These are phyloP conservation scores for Cephus sareptanus DNA, from an alignment of 2,888 invertebrate genomes.

Conservation along the genomic window DNA sequence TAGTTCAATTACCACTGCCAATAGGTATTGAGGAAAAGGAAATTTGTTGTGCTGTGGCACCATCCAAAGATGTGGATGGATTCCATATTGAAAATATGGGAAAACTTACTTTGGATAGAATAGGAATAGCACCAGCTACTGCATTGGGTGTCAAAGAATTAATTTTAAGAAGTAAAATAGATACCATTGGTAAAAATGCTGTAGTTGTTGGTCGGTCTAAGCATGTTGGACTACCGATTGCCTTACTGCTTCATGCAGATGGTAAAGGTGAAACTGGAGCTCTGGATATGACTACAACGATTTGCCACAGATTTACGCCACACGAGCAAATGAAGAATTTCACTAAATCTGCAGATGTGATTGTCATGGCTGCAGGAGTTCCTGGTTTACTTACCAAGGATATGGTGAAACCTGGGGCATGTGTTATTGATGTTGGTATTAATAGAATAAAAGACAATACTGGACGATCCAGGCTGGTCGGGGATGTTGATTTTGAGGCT, in stretches of 20 bases:
- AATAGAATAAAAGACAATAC: constrained; percentile 74
- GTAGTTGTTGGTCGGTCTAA: constrained; percentile 92
- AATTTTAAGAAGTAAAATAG: constrained; percentile 71
- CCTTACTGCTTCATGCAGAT: constrained; percentile 85
- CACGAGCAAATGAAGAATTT: constrained; percentile 77
- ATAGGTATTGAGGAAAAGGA: constrained; percentile 78
- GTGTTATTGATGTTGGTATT: constrained; percentile 90
- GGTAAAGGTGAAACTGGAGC: constrained; percentile 75
- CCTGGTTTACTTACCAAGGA: constrained; percentile 81
- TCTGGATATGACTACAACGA: constrained; percentile 88
- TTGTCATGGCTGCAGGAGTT: constrained; percentile 80
- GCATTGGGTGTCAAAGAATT: constrained; percentile 63
- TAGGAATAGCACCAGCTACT: constrained; percentile 58
- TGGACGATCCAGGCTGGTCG: constrained; percentile 81
- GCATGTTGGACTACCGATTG: constrained; percentile 91
- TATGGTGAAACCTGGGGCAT: constrained; percentile 90
- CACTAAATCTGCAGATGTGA: constrained; percentile 81
- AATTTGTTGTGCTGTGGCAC: constrained; percentile 83
- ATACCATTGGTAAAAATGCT: constrained; percentile 87
- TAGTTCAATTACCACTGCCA: constrained; percentile 88
- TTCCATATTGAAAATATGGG: constrained; percentile 89
- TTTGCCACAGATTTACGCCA: constrained; percentile 91
- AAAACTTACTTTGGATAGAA: constrained; percentile 75
- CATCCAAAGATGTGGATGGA: constrained; percentile 91
- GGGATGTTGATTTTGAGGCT: constrained; percentile 90